A percentile compares a stretch with the other conserved stretches of the same genome.
phyloP scores from a whole-genome alignment of 2,797 vertebrate genomes.

The Agapornis canus region DNA sequence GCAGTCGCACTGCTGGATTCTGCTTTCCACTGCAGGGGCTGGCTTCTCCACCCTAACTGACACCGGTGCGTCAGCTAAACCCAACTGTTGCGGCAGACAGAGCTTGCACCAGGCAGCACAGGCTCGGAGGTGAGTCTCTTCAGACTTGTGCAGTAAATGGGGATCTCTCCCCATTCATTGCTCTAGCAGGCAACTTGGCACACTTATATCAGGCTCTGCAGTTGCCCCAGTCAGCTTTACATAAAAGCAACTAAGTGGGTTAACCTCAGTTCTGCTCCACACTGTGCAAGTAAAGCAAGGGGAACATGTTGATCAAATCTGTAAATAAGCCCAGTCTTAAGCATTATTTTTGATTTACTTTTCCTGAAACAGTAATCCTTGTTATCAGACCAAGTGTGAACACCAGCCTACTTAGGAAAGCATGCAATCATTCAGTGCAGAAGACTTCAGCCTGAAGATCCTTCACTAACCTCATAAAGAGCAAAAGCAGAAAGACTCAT shows the following conservation, averaged over 20 bases:
- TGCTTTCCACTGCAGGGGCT: neutral
- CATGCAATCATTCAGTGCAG: neutral
- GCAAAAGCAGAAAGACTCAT: neutral
- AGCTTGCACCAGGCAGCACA: no score
- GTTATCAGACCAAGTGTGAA: neutral
- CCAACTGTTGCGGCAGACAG: rapidly evolving
- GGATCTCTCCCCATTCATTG: neutral
- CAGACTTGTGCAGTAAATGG: neutral
- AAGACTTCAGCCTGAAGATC: neutral
- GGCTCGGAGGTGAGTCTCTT: rapidly evolving
- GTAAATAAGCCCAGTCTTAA: neutral
- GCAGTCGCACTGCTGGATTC: neutral
- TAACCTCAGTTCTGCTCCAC: neutral
- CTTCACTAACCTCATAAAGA: neutral
- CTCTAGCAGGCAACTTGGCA: rapidly evolving
- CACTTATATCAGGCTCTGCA: neutral
- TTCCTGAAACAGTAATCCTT: neutral
- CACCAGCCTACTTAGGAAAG: neutral
- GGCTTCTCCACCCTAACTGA: neutral
- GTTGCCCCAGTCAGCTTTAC: neutral
- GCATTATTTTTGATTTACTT: neutral
- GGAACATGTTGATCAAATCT: neutral
- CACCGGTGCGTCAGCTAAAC: neutral
- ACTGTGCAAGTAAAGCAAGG: neutral
- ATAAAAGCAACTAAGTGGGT: neutral